These are phyloP conservation scores for Temnothorax longispinosus DNA, from an alignment of 1,140 invertebrate genomes.

Conservation along the genomic window DNA sequence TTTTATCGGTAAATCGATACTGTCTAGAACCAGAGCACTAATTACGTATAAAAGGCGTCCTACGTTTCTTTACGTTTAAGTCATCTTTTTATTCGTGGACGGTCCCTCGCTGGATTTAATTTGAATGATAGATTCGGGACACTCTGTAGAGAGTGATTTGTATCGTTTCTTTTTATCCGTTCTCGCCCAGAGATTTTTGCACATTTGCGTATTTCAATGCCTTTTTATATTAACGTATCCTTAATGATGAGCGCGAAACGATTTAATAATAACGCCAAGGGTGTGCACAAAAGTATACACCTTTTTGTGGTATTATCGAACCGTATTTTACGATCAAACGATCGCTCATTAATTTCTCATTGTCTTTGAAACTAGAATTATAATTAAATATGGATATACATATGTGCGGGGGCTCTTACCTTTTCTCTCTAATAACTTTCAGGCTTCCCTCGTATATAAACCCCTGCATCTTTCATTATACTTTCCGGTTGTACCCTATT, in stretches of 20 bases:
- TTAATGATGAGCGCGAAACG: not conserved
- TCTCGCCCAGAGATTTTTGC: not conserved
- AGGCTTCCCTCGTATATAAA: not conserved
- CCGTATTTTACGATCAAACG: not conserved
- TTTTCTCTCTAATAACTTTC: no score
- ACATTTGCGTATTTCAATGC: not conserved
- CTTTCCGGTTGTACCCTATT: not conserved
- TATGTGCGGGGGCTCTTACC: not conserved
- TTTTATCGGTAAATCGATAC: conserved; percentile 14
- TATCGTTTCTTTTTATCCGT: not conserved
- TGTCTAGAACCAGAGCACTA: not conserved
- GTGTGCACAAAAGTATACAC: not conserved
- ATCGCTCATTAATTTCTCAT: conserved; percentile 13
- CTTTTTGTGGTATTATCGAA: not conserved
- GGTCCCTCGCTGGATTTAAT: not conserved
- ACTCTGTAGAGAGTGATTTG: not conserved
- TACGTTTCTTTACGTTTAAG: not conserved
- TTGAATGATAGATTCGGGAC: not conserved
- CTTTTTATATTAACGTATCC: not conserved
- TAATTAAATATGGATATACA: conserved; percentile 21
- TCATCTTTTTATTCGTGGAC: not conserved
- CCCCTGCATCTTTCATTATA: conserved; percentile 1
- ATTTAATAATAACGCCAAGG: not conserved
- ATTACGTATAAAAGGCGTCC: not conserved
- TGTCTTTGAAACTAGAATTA: not conserved